These are phyloP conservation scores for Ictalurus furcatus DNA, from an alignment of 2,113 vertebrate genomes.

Conservation along the genomic window DNA sequence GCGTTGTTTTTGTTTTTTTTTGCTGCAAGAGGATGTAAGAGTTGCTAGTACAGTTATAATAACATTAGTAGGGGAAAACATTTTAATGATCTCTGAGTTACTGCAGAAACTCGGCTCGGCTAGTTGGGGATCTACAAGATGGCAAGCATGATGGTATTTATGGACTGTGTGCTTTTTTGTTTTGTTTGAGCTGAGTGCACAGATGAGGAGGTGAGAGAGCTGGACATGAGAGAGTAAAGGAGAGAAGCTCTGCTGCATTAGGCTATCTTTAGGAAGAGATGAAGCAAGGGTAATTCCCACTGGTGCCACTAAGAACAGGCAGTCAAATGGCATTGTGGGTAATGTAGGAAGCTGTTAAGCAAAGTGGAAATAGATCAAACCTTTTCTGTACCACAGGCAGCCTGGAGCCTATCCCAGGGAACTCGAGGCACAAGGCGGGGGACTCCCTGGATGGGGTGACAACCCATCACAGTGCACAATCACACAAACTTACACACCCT, in stretches of 20 bases:
- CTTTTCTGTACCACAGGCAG: no score
- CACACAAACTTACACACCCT: no score
- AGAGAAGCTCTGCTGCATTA: not conserved
- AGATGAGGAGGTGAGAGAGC: not conserved
- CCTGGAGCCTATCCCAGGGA: no score
- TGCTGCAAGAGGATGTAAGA: not conserved
- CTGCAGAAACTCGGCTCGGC: not conserved
- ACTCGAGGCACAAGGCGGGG: no score
- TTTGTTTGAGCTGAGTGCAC: not conserved
- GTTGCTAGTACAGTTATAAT: not conserved
- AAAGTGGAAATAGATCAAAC: not conserved
- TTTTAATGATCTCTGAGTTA: not conserved
- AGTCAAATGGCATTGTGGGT: not conserved
- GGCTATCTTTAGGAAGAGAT: not conserved
- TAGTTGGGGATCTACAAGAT: not conserved
- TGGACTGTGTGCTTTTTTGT: not conserved
- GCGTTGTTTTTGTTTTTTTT: no score
- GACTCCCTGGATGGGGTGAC: no score
- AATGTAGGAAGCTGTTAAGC: not conserved
- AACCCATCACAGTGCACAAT: no score
- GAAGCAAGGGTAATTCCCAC: not conserved
- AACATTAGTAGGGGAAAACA: not conserved
- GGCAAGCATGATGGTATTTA: not conserved
- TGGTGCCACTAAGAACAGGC: not conserved
- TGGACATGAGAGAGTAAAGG: not conserved